These are phyloP conservation scores for Morelia viridis DNA, from an alignment of 2,797 vertebrate species.

Conservation along the genomic window DNA sequence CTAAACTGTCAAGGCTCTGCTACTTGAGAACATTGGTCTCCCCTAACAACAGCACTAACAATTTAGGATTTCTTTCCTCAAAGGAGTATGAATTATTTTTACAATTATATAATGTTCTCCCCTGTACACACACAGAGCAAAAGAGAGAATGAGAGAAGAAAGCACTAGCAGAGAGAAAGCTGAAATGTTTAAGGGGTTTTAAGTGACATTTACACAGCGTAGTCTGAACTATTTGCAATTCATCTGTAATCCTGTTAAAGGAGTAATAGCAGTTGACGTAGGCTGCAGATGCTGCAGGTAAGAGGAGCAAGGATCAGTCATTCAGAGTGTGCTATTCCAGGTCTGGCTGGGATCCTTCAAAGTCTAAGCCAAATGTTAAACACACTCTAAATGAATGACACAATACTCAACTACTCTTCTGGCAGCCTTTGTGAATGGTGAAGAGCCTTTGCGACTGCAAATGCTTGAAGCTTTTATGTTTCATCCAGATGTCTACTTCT, in stretches of 20 bases:
- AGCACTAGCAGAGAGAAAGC: slow-evolving; percentile 43
- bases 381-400: slow-evolving; percentile 43
- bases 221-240: slow-evolving; percentile 62
- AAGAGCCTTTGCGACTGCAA: slow-evolving; percentile 32
- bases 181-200: slow-evolving; percentile 41
- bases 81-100: background rate
- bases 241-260: slow-evolving; percentile 56
- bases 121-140: no score
- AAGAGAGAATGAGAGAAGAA: slow-evolving; percentile 32
- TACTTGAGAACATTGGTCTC: slow-evolving; percentile 53
- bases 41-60: slow-evolving; percentile 59
- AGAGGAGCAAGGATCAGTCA: slow-evolving; percentile 31
- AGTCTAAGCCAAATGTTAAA: slow-evolving; percentile 63
- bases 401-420: slow-evolving; percentile 40
- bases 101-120: background rate
- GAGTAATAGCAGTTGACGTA: slow-evolving; percentile 58
- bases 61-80: slow-evolving; percentile 32
- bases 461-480: slow-evolving; percentile 30
- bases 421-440: slow-evolving; percentile 14
- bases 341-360: slow-evolving; percentile 51
- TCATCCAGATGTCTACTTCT: slow-evolving; percentile 33
- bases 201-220: slow-evolving; percentile 62
- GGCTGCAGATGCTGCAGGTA: slow-evolving; percentile 51
- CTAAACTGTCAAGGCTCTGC: slow-evolving; percentile 28
- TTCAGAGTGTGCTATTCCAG: slow-evolving; percentile 13